Evolutionary conservation across 2,888 invertebrate species (phyloP).

Genomic region (Argyresthia goedartella): DNA sequence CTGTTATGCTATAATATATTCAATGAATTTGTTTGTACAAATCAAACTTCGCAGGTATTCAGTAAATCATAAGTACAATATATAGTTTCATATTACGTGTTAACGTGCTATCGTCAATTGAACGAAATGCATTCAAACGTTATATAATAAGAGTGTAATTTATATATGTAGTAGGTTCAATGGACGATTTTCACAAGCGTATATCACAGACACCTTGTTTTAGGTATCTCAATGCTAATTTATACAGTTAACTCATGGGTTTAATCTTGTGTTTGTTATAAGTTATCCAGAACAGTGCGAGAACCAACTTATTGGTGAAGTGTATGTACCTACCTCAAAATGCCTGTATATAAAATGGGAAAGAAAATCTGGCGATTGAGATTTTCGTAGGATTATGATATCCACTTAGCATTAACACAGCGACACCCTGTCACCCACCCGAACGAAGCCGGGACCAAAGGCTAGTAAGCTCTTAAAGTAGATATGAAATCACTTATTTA

Average conservation of each 20-base stretch:
- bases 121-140: not conserved
- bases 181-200: constrained; percentile 67
- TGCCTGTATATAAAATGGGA: not conserved
- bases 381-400: constrained; percentile 40
- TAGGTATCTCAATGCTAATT: constrained; percentile 40
- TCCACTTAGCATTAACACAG: constrained; percentile 60
- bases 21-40: too few relatives aligned
- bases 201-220: constrained; percentile 52
- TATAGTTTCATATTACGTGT: not conserved
- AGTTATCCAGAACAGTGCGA: constrained; percentile 68
- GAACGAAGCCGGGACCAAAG: constrained; percentile 61
- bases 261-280: constrained; percentile 24
- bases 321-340: too few relatives aligned
- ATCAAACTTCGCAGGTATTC: too few relatives aligned
- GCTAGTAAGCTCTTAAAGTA: constrained; percentile 68
- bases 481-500: constrained; percentile 61
- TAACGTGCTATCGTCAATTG: constrained; percentile 1
- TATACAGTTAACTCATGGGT: constrained; percentile 3
- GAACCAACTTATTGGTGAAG: not conserved
- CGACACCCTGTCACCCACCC: constrained; percentile 69
- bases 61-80: not conserved
- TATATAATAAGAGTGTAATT: constrained; percentile 5
- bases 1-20: not conserved
- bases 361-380: not conserved
- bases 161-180: constrained; percentile 32